Percentiles rank a stretch among this genome's conserved stretches.
These are phyloP conservation scores for Phallusia fumigata DNA, from an alignment of 23 tunicate genomes.

Conservation along the genomic window DNA sequence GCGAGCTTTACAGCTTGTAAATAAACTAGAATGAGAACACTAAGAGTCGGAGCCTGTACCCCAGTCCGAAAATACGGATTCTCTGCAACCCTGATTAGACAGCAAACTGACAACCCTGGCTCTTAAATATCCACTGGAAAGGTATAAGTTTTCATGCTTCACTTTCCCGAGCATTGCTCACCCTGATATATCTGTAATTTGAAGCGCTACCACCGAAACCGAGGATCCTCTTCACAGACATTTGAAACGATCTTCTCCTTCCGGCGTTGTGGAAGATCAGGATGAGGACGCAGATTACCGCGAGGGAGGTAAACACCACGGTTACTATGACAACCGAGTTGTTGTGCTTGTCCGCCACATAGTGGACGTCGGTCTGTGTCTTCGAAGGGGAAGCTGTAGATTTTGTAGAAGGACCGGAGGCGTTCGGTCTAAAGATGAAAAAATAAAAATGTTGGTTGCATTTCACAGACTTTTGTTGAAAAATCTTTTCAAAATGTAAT, in stretches of 20 bases:
- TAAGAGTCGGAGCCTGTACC: too few relatives aligned
- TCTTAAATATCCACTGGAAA: too few relatives aligned
- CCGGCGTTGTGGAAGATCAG: constrained; percentile 45
- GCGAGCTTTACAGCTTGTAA: too few relatives aligned
- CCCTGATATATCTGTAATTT: constrained; percentile 43
- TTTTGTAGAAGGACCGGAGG: neutral
- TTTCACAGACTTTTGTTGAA: too few relatives aligned
- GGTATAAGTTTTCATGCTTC: too few relatives aligned
- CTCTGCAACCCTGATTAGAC: too few relatives aligned
- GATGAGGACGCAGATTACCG: constrained; percentile 14
- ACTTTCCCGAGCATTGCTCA: neutral
- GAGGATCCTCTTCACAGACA: constrained; percentile 8
- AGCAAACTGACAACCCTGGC: too few relatives aligned
- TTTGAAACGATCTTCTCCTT: constrained; percentile 19
- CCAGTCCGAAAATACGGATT: too few relatives aligned
- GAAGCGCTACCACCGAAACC: neutral
- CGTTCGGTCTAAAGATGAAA: too few relatives aligned
- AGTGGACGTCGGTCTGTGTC: neutral
- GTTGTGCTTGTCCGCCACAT: constrained; percentile 21
- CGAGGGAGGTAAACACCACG: constrained; percentile 27
- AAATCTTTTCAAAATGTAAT: too few relatives aligned
- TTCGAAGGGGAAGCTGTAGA: neutral
- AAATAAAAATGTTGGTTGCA: too few relatives aligned
- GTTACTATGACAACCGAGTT: constrained; percentile 19
- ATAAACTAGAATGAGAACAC: too few relatives aligned